A percentile compares a stretch with the other conserved stretches of the same genome.
Conservation (phyloP, 2,888 invertebrate genomes). For the Automeris io region DNA sequence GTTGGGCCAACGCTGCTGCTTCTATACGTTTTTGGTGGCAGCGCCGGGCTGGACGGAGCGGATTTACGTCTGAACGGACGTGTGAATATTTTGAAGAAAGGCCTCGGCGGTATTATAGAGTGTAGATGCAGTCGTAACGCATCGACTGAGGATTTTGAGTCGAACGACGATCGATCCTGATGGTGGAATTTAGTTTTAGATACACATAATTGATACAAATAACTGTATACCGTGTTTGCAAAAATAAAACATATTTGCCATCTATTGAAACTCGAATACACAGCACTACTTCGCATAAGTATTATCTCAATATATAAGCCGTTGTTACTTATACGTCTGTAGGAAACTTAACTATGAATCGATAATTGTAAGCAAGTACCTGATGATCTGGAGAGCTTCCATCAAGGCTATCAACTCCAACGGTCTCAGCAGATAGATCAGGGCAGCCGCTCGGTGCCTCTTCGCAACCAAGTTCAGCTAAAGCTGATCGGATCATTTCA, state of each 20-base stretch:
- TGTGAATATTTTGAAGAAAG: conserved; percentile 80
- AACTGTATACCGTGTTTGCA: too few species aligned
- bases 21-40: conserved; percentile 73
- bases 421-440: conserved; percentile 87
- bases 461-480: conserved; percentile 91
- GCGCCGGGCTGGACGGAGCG: conserved; percentile 79
- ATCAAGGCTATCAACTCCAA: conserved; percentile 78
- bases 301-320: too few species aligned
- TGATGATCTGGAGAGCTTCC: conserved; percentile 81
- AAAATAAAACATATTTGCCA: too few species aligned
- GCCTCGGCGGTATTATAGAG: conserved; percentile 73
- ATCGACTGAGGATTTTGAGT: conserved; percentile 68
- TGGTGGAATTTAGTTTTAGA: conserved; percentile 24
- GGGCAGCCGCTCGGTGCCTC: conserved; percentile 90
- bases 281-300: too few species aligned
- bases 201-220: too few species aligned
- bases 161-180: conserved; percentile 74
- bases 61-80: conserved; percentile 84
- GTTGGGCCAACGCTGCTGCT: conserved; percentile 71
- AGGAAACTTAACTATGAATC: too few species aligned
- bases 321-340: too few species aligned
- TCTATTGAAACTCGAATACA: too few species aligned
- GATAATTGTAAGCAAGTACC: conserved; percentile 59
- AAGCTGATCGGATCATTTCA: conserved; percentile 89
- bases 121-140: conserved; percentile 75